Conservation (phyloP, 2,797 vertebrate species). For the Arctocebus calabarensis region DNA sequence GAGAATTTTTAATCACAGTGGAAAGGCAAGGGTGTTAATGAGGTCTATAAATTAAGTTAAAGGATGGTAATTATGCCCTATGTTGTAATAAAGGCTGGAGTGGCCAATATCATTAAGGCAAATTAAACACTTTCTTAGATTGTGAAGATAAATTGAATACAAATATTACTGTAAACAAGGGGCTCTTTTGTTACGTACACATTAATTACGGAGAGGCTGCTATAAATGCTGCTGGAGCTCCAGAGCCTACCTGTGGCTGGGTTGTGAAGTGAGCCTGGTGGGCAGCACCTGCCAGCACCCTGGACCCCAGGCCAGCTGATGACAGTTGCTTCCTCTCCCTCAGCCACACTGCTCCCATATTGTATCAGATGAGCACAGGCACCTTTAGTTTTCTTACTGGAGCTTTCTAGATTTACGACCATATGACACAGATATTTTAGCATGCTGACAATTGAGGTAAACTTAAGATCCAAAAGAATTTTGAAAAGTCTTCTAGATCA, state of each 20-base stretch:
- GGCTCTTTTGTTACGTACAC: slow-evolving; percentile 58
- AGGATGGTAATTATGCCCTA: slow-evolving; percentile 84
- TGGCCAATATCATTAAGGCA: slow-evolving; percentile 85
- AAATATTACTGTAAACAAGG: slow-evolving; percentile 84
- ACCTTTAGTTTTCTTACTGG: background rate
- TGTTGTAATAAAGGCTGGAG: slow-evolving; percentile 83
- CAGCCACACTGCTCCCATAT: too few relatives aligned
- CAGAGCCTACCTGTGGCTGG: background rate
- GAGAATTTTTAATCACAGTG: slow-evolving; percentile 85
- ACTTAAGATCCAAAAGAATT: background rate
- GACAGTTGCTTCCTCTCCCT: background rate
- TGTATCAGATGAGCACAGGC: background rate
- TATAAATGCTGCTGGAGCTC: slow-evolving; percentile 18
- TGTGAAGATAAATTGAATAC: slow-evolving; percentile 83
- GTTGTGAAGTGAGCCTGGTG: accelerated
- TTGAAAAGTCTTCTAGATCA: background rate
- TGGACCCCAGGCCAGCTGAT: background rate
- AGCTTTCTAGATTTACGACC: background rate
- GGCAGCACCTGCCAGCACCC: too few relatives aligned
- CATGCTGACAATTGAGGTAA: background rate
- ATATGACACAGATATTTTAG: background rate
- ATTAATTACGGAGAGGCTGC: slow-evolving; percentile 71
- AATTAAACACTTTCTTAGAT: slow-evolving; percentile 84
- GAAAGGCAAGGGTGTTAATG: slow-evolving; percentile 83
- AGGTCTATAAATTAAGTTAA: slow-evolving; percentile 87